phyloP scores from a whole-genome alignment of 2,113 vertebrate species.

The Lathamus discolor region DNA sequence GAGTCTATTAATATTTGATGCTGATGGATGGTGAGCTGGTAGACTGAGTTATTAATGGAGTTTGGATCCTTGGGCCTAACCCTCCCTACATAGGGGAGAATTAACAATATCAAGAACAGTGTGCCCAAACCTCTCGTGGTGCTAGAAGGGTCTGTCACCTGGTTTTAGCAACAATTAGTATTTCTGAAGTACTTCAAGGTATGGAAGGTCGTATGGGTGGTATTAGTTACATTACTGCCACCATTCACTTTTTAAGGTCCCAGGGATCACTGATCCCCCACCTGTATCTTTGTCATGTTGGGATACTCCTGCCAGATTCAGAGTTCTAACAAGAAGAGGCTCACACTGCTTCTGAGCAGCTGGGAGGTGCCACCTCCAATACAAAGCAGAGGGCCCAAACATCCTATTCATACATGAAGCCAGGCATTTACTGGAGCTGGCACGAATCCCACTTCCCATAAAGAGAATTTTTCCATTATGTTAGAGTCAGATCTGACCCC shows the following conservation, averaged over 20 bases:
- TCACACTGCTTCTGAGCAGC: background rate
- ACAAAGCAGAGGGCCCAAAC: background rate
- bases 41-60: conserved; percentile 55
- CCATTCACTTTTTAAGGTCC: background rate
- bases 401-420: background rate
- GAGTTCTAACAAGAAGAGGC: background rate
- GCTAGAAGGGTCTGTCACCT: background rate
- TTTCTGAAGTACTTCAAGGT: background rate
- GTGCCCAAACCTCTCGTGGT: background rate
- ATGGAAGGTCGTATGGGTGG: background rate
- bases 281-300: background rate
- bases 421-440: background rate
- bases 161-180: background rate
- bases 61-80: conserved; percentile 33
- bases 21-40: conserved; percentile 64
- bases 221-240: background rate
- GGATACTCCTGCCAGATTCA: background rate
- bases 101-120: background rate
- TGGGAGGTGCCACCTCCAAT: background rate
- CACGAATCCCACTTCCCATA: background rate
- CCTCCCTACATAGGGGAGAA: background rate
- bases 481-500: background rate
- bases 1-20: conserved; percentile 70
- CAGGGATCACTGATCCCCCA: background rate
- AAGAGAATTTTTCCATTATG: background rate